A percentile compares a stretch with the other conserved stretches of the same genome.
phyloP scores from a whole-genome alignment of 2,797 vertebrate genomes.

The Paratrypauchen microcephalus region DNA sequence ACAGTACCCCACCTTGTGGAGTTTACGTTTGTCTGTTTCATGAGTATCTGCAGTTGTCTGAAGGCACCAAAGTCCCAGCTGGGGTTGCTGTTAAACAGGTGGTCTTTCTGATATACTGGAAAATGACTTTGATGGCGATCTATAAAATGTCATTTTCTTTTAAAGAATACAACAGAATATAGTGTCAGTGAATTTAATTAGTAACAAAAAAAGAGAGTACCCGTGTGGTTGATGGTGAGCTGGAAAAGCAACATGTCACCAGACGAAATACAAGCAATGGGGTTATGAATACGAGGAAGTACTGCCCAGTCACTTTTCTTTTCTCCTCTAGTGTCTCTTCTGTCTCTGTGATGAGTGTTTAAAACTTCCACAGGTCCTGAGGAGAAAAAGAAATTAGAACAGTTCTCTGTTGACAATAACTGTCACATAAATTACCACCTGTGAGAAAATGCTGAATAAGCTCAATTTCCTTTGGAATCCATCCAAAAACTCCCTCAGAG shows the following conservation, averaged over 20 bases:
- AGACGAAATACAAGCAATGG: constrained; percentile 81
- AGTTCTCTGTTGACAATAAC: not conserved
- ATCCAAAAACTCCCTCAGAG: constrained; percentile 84
- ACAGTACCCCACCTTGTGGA: constrained; percentile 75
- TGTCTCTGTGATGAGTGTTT: constrained; percentile 43
- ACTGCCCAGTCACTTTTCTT: not conserved
- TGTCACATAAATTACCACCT: constrained; percentile 66
- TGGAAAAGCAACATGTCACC: constrained; percentile 88
- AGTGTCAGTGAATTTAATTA: not conserved
- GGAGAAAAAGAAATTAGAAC: not conserved
- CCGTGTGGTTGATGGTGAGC: constrained; percentile 80
- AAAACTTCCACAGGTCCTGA: constrained; percentile 57
- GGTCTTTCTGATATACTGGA: constrained; percentile 90
- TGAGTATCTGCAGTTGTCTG: constrained; percentile 81
- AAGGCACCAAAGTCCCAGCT: constrained; percentile 92
- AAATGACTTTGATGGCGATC: constrained; percentile 87
- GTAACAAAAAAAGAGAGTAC: constrained; percentile 39
- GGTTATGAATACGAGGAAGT: constrained; percentile 84
- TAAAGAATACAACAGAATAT: not conserved
- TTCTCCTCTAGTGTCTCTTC: constrained; percentile 40
- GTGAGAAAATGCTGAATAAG: constrained; percentile 78
- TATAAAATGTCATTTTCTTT: constrained; percentile 37
- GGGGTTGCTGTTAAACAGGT: constrained; percentile 90
- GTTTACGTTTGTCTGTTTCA: constrained; percentile 85
- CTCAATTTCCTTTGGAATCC: constrained; percentile 76